Base-by-base conservation (phyloP, 1,140 invertebrate species). In the Asobara japonica region DNA sequence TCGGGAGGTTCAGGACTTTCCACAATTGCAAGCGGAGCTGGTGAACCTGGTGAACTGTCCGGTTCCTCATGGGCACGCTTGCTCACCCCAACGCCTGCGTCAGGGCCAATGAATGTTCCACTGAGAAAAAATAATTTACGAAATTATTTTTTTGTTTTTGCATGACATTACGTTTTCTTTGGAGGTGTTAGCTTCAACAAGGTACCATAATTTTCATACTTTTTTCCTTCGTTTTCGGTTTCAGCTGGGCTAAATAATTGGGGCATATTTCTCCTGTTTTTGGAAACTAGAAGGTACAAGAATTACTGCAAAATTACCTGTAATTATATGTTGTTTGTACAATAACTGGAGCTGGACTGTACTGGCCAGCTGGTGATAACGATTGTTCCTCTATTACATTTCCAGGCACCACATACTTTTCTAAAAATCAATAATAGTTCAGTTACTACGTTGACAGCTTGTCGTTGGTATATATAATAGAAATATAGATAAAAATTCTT, bases 321-420 rank as follows among this genome's bases (percentile, higher is more conserved):
- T 88, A 88, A 79, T 88, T 88, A 82, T 88, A 88, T 56, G 85
- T 84, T 71, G 88, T 87, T 86, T 89, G 88, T 86, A 89, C 86
- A 83, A 89, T 89, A 84, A 89, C 86, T 82, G 88, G 87, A 76
- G 87, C 87, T 65, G 86, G 88, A 82, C 87, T 87, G 41, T 86
- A 89, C 29, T 87, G 84, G 65, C 85, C 85, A 80, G 86, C 83
- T 18, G 87, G 87, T 71, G 87, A 88, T 80, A 88, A 82, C 74
- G 86, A 86, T 66, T 87, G 86, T 67, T 88, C 87, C 70, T 88
- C 88, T 18, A 82, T 76, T 67, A 86, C 79, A 70, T 83, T 89
- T 73, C 84, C 85, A 79, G 87, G 84, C 79, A 88, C 79, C 76
- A 87, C 80, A 67, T 88, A 88, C 82, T 88, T 88, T 67, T 88